phyloP scores from a whole-genome alignment of 2,113 vertebrate species.

The Melanostigma gelatinosum region DNA sequence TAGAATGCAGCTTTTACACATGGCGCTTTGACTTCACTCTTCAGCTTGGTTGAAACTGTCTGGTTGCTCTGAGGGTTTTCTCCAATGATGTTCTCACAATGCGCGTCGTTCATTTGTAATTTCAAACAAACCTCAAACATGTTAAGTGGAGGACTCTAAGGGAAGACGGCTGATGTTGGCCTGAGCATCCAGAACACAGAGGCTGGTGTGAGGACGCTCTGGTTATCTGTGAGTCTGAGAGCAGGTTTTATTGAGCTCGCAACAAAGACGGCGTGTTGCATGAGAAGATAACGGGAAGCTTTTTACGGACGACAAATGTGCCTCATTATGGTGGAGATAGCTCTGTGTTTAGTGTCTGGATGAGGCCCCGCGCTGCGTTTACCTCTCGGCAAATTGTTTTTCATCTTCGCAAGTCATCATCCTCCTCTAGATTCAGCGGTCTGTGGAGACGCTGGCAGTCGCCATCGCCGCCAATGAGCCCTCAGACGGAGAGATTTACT shows the following conservation, averaged over 20 bases:
- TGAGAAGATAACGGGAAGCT: slow-evolving; percentile 1
- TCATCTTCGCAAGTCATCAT: slow-evolving; percentile 20
- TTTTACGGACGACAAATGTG: not conserved
- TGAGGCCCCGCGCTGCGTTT: not conserved
- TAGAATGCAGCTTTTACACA: no score
- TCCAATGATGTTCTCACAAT: no score
- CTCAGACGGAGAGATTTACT: slow-evolving; percentile 64
- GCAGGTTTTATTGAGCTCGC: not conserved
- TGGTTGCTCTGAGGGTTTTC: no score
- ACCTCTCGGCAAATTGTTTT: slow-evolving; percentile 29
- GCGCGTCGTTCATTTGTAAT: no score
- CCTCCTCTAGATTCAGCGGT: slow-evolving; percentile 39
- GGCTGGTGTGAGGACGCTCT: no score
- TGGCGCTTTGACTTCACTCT: no score
- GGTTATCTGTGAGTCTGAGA: no score
- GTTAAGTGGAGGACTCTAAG: no score
- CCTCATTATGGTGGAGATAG: not conserved
- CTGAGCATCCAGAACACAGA: no score
- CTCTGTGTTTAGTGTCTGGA: not conserved
- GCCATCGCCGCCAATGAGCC: slow-evolving; percentile 42
- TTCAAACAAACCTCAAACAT: no score
- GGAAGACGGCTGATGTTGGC: no score
- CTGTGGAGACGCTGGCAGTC: slow-evolving; percentile 26
- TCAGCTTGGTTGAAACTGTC: no score
- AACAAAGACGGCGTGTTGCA: slow-evolving; percentile 23